A percentile compares a stretch with the other conserved stretches of the same genome.
Evolutionary conservation across 2,888 invertebrate genomes (phyloP).

Genomic region (Parnassius apollo): DNA sequence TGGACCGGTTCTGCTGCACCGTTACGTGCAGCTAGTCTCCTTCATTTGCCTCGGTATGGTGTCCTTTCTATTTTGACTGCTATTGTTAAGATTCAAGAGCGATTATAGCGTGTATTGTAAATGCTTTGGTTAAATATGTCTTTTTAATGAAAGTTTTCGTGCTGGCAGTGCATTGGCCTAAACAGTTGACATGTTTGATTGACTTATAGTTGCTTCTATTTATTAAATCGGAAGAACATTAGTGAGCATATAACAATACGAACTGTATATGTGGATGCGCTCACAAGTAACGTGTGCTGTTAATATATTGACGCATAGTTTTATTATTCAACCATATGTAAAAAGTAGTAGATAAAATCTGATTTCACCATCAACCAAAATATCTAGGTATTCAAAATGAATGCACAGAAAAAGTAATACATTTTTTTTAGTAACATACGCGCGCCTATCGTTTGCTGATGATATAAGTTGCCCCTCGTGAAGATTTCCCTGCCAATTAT

Average conservation of each 20-base stretch:
- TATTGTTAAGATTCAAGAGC: slow-evolving; percentile 22
- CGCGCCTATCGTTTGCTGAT: too few species aligned
- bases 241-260: neutral
- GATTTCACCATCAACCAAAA: too few species aligned
- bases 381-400: too few species aligned
- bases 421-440: too few species aligned
- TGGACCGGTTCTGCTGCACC: slow-evolving; percentile 55
- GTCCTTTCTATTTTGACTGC: slow-evolving; percentile 28
- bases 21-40: slow-evolving; percentile 44
- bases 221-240: neutral
- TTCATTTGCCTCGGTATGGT: slow-evolving; percentile 25
- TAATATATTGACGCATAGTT: too few species aligned
- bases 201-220: neutral
- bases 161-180: slow-evolving; percentile 20
- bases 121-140: slow-evolving; percentile 1
- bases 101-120: slow-evolving; percentile 13
- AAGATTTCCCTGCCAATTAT: too few species aligned
- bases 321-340: too few species aligned
- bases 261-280: too few species aligned
- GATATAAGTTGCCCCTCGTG: too few species aligned
- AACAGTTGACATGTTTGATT: neutral
- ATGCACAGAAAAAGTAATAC: too few species aligned
- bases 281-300: too few species aligned
- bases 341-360: too few species aligned
- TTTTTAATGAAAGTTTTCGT: slow-evolving; percentile 5